Conservation (phyloP, 2,888 invertebrate genomes). For the Caenorhabditis zanzibari region DNA sequence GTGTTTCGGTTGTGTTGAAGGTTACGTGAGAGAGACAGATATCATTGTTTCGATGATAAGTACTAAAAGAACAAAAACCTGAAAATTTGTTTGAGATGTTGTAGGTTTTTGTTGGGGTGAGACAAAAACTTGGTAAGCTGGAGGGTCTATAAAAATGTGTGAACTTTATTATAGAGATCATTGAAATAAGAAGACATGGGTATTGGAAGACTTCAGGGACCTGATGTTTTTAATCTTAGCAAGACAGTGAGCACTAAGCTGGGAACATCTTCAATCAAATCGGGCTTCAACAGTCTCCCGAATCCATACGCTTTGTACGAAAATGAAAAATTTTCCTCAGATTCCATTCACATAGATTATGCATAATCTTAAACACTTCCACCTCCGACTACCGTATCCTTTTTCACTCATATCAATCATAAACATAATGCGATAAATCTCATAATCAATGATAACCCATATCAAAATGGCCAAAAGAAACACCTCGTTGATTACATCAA, state of each 20-base stretch:
- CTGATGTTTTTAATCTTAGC: no score
- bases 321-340: no score
- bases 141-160: neutral
- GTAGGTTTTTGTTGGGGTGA: neutral
- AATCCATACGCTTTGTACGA: no score
- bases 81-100: neutral
- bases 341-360: neutral
- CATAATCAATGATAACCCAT: constrained; percentile 31
- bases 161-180: neutral
- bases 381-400: neutral
- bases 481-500: constrained; percentile 27
- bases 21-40: constrained; percentile 5
- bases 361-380: neutral
- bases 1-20: constrained; percentile 8
- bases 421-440: constrained; percentile 8
- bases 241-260: no score
- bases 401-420: neutral
- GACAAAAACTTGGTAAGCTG: constrained; percentile 4
- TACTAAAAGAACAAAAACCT: neutral
- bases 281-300: no score
- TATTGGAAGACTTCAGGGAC: no score
- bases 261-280: no score
- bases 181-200: neutral
- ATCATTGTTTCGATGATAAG: constrained; percentile 21
- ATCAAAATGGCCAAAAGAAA: neutral